Percentiles rank a stretch among this genome's conserved stretches.
Evolutionary conservation across 1,140 invertebrate genomes (phyloP).

Genomic region (Brachionus rotundiformis): DNA sequence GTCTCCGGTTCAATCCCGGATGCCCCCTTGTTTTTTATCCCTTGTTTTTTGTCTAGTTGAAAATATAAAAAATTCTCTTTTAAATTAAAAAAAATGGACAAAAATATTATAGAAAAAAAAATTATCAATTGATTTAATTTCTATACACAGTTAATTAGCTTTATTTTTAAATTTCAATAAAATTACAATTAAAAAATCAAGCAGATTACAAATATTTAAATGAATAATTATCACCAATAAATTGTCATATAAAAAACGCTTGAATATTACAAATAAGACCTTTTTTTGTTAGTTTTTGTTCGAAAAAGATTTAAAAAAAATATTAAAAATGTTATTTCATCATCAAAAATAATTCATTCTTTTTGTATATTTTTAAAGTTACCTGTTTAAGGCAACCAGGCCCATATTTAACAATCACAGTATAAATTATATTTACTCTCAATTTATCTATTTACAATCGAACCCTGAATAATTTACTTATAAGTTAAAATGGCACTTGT

Average conservation of each 20-base stretch:
- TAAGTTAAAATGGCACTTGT: background rate
- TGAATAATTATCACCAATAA: conserved; percentile 1
- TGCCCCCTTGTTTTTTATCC: no score
- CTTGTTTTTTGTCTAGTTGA: no score
- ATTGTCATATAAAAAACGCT: background rate
- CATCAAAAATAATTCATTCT: background rate
- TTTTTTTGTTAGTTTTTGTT: background rate
- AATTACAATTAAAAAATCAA: conserved; percentile 15
- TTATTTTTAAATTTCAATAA: background rate
- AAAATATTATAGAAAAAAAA: no score
- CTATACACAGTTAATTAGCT: background rate
- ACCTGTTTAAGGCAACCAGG: background rate
- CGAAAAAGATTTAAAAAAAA: background rate
- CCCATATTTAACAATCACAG: background rate
- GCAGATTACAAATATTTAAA: conserved; percentile 3
- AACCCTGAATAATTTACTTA: background rate
- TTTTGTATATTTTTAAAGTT: background rate
- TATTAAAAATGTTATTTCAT: no score
- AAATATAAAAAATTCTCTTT: no score
- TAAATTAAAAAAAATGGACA: no score
- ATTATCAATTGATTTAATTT: no score
- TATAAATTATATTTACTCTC: background rate
- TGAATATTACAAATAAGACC: background rate
- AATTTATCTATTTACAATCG: background rate
- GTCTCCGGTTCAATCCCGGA: no score